phyloP scores from a whole-genome alignment of 2,888 invertebrate genomes.

The Agrotis segetum region DNA sequence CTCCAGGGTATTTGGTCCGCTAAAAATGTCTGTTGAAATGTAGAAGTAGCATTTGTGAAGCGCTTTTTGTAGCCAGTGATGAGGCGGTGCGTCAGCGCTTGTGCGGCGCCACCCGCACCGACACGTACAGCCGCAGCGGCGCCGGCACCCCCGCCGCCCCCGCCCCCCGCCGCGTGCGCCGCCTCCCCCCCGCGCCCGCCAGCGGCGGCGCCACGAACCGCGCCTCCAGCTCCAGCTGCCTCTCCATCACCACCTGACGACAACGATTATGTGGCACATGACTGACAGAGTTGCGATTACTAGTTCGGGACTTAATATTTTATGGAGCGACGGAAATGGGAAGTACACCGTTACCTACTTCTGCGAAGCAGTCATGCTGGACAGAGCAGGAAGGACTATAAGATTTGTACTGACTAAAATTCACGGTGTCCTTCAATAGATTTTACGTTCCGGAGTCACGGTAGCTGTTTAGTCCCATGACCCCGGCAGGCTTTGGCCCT shows the following conservation, averaged over 20 bases:
- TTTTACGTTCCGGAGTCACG: too few species aligned
- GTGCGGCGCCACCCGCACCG: constrained; percentile 77
- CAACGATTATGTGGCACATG: too few species aligned
- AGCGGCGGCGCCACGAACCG: constrained; percentile 74
- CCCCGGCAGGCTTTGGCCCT: too few species aligned
- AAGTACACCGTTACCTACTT: too few species aligned
- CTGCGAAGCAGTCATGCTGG: too few species aligned
- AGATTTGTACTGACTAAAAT: too few species aligned
- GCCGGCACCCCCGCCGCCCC: constrained; percentile 72
- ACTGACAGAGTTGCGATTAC: neutral
- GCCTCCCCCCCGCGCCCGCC: constrained; percentile 22
- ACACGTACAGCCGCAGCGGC: constrained; percentile 84
- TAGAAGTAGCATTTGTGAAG: neutral
- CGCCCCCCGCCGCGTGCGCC: constrained; percentile 67
- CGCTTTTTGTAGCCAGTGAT: constrained; percentile 18
- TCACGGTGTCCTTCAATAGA: too few species aligned
- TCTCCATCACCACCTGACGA: constrained; percentile 66
- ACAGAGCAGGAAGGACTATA: too few species aligned
- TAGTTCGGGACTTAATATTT: too few species aligned
- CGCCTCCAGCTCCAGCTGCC: constrained; percentile 85
- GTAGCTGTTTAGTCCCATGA: too few species aligned
- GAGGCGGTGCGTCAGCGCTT: constrained; percentile 61
- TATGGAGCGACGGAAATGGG: too few species aligned
- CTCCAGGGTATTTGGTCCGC: too few species aligned
- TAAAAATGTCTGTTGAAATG: neutral